Base-by-base conservation (phyloP, 2,888 invertebrate species). In the Andrena praecox region DNA sequence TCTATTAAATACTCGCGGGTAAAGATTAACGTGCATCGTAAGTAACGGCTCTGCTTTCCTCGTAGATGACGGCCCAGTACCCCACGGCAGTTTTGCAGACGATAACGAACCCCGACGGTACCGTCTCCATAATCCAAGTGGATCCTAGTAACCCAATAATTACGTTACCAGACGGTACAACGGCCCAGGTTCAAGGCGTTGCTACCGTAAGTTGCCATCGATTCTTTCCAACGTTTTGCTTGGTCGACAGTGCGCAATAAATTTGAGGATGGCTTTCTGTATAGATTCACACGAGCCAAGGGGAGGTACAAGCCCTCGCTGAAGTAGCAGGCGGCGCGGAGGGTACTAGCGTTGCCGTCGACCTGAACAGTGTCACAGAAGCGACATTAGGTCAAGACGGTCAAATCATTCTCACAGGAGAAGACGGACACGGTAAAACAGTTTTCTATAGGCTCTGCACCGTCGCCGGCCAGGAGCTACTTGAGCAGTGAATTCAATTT, bases 91-190 rank as follows among this genome's bases (percentile, higher is more conserved):
- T 99, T 90, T 96, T 99, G 78, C 99, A 99, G 94, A 98, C 98
- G 7, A 98, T 99, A 94, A 98, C 98, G 90, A 99, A 99, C 95
- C 98, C 99, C 0, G 99, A 99, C 95, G 99, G 99, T 85, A 97
- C 98, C 10, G 98, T 99, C 85, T 99, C 99, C 82, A 97, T 99
- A 85, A 98, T 99, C 88, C 99, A 99, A 95, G 98, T 98, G 90
- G 98, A 98, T 95, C 98, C 98, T 73, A 97, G 96, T 94, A 98
- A 97, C 95, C 98, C 98, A 85, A 98, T 99, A 91, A 98, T 99
- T 91, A 99, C 98, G 63, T 95, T 99, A 93, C 98, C 99, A 0
- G 99, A 99, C 94, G 99, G 99, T 82, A 98, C 98, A 88, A 98
- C 98, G 71, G 99, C 98, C 73, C 98, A 98, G 94, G 98, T 99